phyloP scores from a whole-genome alignment of 2,797 vertebrate species.

The Darevskia mixta region DNA sequence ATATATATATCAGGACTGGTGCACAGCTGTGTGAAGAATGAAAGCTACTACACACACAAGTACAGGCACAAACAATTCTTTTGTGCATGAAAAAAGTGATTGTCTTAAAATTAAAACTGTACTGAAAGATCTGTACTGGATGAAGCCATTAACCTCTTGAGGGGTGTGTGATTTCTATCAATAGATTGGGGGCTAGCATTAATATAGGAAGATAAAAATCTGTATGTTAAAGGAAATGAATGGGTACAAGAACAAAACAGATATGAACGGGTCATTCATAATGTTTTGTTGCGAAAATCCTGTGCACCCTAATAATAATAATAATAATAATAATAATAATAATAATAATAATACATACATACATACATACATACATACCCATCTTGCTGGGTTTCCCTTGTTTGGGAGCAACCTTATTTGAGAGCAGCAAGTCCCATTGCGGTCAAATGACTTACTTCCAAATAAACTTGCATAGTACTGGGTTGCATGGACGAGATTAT shows the following conservation, averaged over 20 bases:
- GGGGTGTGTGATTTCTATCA: too few species aligned
- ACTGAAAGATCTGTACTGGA: neutral
- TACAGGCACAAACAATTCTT: neutral
- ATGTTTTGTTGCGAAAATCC: too few species aligned
- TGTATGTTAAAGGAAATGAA: neutral
- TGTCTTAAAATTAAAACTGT: neutral
- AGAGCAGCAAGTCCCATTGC: neutral
- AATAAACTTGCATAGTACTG: neutral
- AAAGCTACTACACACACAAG: neutral
- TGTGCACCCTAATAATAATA: too few species aligned
- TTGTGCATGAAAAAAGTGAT: neutral
- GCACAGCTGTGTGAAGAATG: neutral
- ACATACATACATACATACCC: too few species aligned
- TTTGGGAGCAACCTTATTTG: neutral
- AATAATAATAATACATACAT: too few species aligned
- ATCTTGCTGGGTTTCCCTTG: neutral
- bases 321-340: too few species aligned
- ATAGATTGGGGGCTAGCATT: neutral
- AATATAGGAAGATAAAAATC: neutral
- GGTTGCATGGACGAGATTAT: neutral
- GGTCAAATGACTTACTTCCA: neutral
- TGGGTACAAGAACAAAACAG: neutral
- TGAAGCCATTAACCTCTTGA: neutral
- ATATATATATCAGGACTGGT: too few species aligned
- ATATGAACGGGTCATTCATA: neutral